These are phyloP conservation scores for Syrphus vitripennis DNA, from an alignment of 2,888 invertebrate species.

Conservation along the genomic window DNA sequence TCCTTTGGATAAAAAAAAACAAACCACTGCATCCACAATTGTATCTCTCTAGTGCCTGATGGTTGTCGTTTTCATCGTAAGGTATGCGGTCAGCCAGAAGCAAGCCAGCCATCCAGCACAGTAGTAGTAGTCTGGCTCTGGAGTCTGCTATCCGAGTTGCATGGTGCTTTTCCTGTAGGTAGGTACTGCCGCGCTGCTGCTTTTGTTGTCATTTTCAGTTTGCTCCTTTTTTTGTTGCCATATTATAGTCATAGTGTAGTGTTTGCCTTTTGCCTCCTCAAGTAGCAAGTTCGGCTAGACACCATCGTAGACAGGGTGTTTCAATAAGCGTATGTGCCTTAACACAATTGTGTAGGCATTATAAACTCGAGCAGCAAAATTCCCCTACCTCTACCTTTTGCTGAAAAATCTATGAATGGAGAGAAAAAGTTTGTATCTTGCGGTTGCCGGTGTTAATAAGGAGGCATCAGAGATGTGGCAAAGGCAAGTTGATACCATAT, in stretches of 20 bases:
- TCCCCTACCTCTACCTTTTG: slow-evolving; percentile 12
- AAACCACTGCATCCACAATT: slow-evolving; percentile 56
- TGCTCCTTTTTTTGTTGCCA: slow-evolving; percentile 31
- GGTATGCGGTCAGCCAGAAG: slow-evolving; percentile 39
- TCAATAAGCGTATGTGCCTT: background rate
- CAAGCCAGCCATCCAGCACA: slow-evolving; percentile 25
- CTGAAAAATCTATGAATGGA: slow-evolving; percentile 68
- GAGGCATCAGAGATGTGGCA: background rate
- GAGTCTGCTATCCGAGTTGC: slow-evolving; percentile 35
- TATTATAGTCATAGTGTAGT: slow-evolving; percentile 12
- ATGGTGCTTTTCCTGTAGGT: background rate
- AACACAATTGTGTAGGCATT: background rate
- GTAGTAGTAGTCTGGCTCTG: background rate
- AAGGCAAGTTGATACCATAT: background rate
- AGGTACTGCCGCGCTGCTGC: background rate
- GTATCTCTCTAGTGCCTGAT: slow-evolving; percentile 37
- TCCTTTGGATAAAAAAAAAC: slow-evolving; percentile 65
- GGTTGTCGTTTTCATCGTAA: slow-evolving; percentile 13
- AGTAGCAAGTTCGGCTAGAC: slow-evolving; percentile 67
- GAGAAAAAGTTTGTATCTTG: slow-evolving; percentile 47
- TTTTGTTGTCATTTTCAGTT: slow-evolving; percentile 12
- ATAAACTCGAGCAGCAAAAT: slow-evolving; percentile 32
- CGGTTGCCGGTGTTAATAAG: slow-evolving; percentile 5
- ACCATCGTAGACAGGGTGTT: slow-evolving; percentile 58
- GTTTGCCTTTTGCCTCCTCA: slow-evolving; percentile 62